Evolutionary conservation across 2,797 vertebrate genomes (phyloP).

Genomic region (Phoeniculus purpureus): DNA sequence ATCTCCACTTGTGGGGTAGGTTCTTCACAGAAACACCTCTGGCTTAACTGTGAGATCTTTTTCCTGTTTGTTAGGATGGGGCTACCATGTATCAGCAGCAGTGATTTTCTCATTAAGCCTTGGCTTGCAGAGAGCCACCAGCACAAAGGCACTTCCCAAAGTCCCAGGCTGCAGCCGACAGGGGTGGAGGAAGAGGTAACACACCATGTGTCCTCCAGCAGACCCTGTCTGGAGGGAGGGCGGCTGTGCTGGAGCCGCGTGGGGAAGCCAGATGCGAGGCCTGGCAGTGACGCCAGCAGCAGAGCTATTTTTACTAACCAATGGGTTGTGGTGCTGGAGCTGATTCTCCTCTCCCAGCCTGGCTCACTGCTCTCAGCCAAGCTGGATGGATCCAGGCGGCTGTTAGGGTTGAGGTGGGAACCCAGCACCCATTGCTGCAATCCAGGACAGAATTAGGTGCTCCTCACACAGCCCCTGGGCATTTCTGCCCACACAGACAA

Average conservation of each 20-base stretch:
- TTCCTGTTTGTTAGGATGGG: accelerated
- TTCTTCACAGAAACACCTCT: accelerated
- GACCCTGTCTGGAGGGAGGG: constrained; percentile 18
- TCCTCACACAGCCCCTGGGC: accelerated
- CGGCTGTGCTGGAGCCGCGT: neutral
- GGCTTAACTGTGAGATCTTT: accelerated
- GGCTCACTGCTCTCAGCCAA: neutral
- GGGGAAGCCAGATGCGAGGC: constrained; percentile 62
- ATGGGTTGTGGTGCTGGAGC: neutral
- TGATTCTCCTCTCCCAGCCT: neutral
- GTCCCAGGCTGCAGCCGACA: neutral
- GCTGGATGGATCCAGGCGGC: neutral
- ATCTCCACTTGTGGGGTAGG: neutral
- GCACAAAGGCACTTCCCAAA: neutral
- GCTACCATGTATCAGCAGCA: neutral
- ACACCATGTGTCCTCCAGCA: constrained; percentile 37
- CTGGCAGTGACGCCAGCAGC: constrained; percentile 64
- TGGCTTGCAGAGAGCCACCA: neutral
- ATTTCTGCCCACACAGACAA: neutral
- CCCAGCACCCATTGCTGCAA: neutral
- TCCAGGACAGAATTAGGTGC: neutral
- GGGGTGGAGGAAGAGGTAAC: neutral
- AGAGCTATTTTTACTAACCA: constrained; percentile 66
- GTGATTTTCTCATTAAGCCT: accelerated
- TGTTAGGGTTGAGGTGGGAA: neutral